Percentiles rank a stretch among this genome's conserved stretches.
These are phyloP conservation scores for Orthonychiurus folsomi DNA, from an alignment of 2,888 invertebrate genomes.

Conservation along the genomic window DNA sequence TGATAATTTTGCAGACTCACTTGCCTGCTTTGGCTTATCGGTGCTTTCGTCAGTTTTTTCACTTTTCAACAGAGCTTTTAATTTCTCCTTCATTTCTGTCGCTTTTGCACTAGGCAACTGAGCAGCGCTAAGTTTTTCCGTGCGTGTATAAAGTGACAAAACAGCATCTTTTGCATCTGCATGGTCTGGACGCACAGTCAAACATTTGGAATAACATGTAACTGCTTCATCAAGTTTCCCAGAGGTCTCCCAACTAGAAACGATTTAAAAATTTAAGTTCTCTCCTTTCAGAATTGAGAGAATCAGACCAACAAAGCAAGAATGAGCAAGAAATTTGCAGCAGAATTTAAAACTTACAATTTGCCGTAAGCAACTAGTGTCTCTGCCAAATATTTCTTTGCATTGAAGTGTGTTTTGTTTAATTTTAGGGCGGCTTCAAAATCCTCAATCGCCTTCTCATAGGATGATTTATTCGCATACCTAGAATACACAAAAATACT, in stretches of 20 bases:
- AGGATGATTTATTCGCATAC: constrained; percentile 85
- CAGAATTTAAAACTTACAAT: constrained; percentile 44
- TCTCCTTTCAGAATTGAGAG: not conserved
- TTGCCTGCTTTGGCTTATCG: constrained; percentile 41
- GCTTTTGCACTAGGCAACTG: constrained; percentile 43
- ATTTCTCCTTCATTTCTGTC: constrained; percentile 57
- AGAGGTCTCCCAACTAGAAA: constrained; percentile 68
- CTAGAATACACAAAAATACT: constrained; percentile 42
- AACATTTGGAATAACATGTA: constrained; percentile 73
- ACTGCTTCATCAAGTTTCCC: constrained; percentile 75
- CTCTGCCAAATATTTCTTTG: constrained; percentile 86
- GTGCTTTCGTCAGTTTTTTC: constrained; percentile 26
- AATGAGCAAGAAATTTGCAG: not conserved
- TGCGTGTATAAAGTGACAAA: constrained; percentile 23
- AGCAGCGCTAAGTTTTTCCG: constrained; percentile 27
- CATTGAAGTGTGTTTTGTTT: constrained; percentile 84
- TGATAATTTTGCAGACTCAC: constrained; percentile 47
- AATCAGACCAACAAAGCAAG: not conserved
- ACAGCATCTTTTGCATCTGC: constrained; percentile 58
- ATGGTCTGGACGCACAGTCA: constrained; percentile 73
- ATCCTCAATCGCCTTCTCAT: constrained; percentile 86
- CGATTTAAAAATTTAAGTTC: constrained; percentile 10
- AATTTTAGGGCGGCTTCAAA: constrained; percentile 83
- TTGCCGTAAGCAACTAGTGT: constrained; percentile 81
- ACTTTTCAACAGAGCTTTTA: constrained; percentile 54